Conservation (phyloP, 2,113 vertebrate species). For the Platichthys stellatus region DNA sequence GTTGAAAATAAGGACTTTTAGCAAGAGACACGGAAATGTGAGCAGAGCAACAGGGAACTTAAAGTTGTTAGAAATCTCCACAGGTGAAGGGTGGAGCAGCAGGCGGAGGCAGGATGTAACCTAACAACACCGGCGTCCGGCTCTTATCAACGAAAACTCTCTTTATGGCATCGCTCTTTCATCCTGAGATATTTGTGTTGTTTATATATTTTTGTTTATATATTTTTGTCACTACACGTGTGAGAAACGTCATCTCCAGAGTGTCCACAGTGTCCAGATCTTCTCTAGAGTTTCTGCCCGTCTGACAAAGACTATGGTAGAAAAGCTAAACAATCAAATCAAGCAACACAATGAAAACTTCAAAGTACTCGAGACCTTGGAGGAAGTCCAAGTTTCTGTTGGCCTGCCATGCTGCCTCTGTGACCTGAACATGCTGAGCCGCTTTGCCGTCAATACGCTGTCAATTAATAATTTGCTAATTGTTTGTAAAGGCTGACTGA, state of each 20-base stretch:
- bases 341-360: neutral
- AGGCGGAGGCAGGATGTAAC: too few species aligned
- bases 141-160: too few species aligned
- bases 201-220: too few species aligned
- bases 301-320: neutral
- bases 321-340: neutral
- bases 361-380: neutral
- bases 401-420: conserved; percentile 30
- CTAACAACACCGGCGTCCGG: too few species aligned
- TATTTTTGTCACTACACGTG: too few species aligned
- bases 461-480: conserved; percentile 50
- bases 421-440: conserved; percentile 16
- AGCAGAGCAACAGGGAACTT: neutral
- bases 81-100: too few species aligned
- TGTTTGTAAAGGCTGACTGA: conserved; percentile 33
- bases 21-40: neutral
- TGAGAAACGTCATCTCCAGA: too few species aligned
- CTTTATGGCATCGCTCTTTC: too few species aligned
- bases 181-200: too few species aligned
- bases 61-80: too few species aligned
- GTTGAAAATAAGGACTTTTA: neutral
- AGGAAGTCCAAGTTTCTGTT: conserved; percentile 9
- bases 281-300: too few species aligned
- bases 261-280: too few species aligned
- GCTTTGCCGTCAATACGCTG: conserved; percentile 11